A percentile compares a stretch with the other conserved stretches of the same genome.
phyloP scores from a whole-genome alignment of 2,113 vertebrate species.

The Vulpes ferrilata region DNA sequence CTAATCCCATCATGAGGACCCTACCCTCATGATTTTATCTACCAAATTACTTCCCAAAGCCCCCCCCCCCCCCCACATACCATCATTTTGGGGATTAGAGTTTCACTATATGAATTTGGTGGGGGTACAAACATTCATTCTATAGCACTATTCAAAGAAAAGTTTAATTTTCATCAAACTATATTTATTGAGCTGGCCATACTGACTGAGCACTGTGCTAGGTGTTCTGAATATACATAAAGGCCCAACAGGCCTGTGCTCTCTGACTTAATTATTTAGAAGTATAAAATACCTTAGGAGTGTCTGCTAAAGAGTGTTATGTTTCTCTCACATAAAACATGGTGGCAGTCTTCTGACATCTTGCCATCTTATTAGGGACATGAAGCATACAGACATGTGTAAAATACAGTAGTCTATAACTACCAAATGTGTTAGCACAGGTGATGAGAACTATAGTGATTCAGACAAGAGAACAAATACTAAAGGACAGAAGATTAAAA shows the following conservation, averaged over 20 bases:
- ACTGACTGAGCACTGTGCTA: neutral
- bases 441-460: neutral
- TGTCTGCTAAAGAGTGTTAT: neutral
- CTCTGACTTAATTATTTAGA: neutral
- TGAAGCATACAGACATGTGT: neutral
- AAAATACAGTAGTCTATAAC: neutral
- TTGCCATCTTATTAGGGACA: neutral
- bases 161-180: neutral
- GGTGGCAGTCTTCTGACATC: neutral
- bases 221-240: neutral
- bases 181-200: neutral
- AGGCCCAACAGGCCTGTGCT: neutral
- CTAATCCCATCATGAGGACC: neutral
- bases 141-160: neutral
- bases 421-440: neutral
- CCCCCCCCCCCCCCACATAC: neutral
- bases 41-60: neutral
- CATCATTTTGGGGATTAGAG: neutral
- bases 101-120: neutral
- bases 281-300: too few species aligned
- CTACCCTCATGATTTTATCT: neutral
- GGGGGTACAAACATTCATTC: neutral
- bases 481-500: neutral
- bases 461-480: neutral
- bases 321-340: neutral